Evolutionary conservation across 2,113 vertebrate species (phyloP).

Genomic region (Hippocampus zosterae): DNA sequence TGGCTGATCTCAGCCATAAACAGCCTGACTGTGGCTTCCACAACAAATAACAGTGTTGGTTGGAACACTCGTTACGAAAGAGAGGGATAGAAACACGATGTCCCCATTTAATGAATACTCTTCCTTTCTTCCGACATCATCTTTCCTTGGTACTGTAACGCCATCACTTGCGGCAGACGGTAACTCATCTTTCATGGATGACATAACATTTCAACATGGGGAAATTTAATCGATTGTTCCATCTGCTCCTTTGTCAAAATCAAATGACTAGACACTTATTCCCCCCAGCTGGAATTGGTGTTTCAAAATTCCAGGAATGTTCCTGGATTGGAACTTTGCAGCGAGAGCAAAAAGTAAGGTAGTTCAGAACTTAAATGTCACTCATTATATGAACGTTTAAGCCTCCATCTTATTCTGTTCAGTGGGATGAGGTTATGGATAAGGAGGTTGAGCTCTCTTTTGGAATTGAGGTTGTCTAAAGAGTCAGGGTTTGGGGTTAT

Average conservation of each 20-base stretch:
- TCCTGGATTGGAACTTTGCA: not conserved
- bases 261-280: not conserved
- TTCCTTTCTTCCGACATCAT: not conserved
- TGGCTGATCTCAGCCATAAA: not conserved
- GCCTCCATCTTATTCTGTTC: not conserved
- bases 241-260: not conserved
- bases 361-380: not conserved
- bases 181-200: not conserved
- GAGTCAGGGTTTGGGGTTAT: too few species aligned
- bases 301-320: not conserved
- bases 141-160: not conserved
- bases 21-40: not conserved
- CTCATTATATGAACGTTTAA: not conserved
- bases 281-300: not conserved
- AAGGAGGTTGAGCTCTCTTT: too few species aligned
- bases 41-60: not conserved
- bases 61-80: not conserved
- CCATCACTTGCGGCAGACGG: not conserved
- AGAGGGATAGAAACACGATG: not conserved
- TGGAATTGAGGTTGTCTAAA: too few species aligned
- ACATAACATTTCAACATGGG: conserved; percentile 1
- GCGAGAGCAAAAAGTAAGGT: not conserved
- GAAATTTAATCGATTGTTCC: not conserved
- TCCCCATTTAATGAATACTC: not conserved
- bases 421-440: not conserved